Evolutionary conservation across 2,113 vertebrate species (phyloP), one percentile per base, ranked within the genome.

Genomic region (Geococcyx californianus): DNA sequence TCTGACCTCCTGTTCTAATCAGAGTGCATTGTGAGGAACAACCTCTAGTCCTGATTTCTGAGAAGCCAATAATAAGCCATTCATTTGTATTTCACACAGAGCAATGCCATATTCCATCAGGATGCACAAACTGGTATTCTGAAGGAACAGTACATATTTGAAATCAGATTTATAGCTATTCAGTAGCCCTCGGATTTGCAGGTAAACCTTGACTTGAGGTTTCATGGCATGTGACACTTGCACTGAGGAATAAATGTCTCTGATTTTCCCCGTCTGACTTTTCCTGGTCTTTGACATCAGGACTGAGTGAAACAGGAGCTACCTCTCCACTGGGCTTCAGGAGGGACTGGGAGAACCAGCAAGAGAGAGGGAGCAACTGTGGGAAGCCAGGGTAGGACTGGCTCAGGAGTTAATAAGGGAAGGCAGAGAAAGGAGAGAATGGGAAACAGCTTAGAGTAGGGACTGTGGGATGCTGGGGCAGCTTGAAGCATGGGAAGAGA

Each of bases 1-100:
- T 63, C 62, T 63, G 89, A 89, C 62, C 76, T 64, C 36, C 42
- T 60, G 73, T 59, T 95, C 83, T 94, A 96, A 97, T 95, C 93
- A 96, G 90, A 94, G 81, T 1, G 3, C 66, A 94, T 95, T 95
- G 93, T 96, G 33, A 92, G 69, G 44, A 91, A 23, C n/a, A 76
- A 49, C 56, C 36, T 87, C 70, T 45, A 82, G 40, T 23, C 42
- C 52, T 94, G 91, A 89, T 95, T 97, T 96, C 64, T 92, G 84
- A 88, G 78, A 76, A 84, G 90, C 68, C 38, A 20, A 15, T 94
- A 95, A 94, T 62, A 95, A 89, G 80, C 58, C 33, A 84, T 88
- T 92, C 91, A 89, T 96, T 84, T 91, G 70, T 85, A 40, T 90
- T 87, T 94, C 73, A 47, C 26, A 69, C 44, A 69, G 76, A 84